A percentile compares a stretch with the other conserved stretches of the same genome.
Evolutionary conservation across 2,797 vertebrate genomes (phyloP).

Genomic region (Alcedo atthis): DNA sequence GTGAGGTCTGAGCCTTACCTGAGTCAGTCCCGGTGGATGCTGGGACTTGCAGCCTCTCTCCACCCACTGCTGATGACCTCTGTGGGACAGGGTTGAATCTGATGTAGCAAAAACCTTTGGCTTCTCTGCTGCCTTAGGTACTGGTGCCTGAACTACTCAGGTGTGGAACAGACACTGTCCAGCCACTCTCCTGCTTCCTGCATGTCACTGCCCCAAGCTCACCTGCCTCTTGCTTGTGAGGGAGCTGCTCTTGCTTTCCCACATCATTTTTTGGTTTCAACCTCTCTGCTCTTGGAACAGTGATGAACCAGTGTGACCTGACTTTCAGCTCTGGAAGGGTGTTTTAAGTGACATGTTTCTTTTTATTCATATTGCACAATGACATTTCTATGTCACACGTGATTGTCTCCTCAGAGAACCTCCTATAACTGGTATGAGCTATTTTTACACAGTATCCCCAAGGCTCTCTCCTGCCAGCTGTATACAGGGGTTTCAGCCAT

Average conservation of each 20-base stretch:
- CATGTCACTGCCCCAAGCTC: background rate
- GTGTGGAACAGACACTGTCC: background rate
- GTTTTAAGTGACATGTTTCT: background rate
- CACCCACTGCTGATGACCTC: background rate
- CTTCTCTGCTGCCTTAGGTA: background rate
- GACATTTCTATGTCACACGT: background rate
- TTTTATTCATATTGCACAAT: background rate
- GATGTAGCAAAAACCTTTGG: background rate
- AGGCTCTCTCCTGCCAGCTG: background rate
- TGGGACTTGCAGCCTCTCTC: background rate
- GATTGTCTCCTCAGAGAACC: background rate
- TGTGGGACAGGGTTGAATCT: background rate
- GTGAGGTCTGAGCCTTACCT: background rate
- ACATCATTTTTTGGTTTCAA: background rate
- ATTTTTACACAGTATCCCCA: background rate
- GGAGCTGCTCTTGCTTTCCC: background rate
- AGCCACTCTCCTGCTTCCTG: background rate
- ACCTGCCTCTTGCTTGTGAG: background rate
- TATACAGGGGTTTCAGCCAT: background rate
- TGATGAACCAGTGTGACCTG: background rate
- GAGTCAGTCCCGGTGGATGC: background rate
- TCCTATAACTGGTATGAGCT: background rate
- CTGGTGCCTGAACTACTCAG: accelerated
- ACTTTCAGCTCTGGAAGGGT: constrained; percentile 12
- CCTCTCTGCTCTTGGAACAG: background rate